Evolutionary conservation across 2,113 vertebrate species (phyloP).

Genomic region (Pardalotus punctatus): DNA sequence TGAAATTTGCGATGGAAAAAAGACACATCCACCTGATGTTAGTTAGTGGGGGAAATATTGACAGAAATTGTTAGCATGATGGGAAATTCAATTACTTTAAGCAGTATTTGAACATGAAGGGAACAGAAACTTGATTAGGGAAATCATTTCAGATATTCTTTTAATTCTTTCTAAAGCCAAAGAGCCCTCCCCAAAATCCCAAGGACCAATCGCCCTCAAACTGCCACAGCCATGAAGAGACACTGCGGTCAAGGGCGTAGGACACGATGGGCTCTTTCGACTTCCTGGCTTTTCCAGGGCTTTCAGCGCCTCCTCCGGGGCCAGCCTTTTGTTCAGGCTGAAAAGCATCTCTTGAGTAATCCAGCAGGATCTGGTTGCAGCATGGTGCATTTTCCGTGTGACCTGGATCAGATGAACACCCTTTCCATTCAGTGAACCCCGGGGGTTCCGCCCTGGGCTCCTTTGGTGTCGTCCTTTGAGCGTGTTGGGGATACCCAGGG

Average conservation of each 20-base stretch:
- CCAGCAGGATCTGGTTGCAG: not conserved
- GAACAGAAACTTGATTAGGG: constrained; percentile 53
- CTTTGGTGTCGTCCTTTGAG: not conserved
- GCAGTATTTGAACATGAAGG: constrained; percentile 41
- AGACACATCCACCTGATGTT: constrained; percentile 50
- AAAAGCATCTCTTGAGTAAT: not conserved
- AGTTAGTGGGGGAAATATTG: constrained; percentile 36
- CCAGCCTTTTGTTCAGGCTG: not conserved
- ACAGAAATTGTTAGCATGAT: constrained; percentile 55
- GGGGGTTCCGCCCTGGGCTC: not conserved
- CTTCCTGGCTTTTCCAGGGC: not conserved
- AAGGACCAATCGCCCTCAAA: not conserved
- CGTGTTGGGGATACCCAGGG: not conserved
- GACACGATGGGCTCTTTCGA: not conserved
- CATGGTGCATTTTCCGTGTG: not conserved
- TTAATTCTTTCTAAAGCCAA: constrained; percentile 37
- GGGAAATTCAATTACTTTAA: constrained; percentile 66
- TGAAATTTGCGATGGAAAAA: constrained; percentile 56
- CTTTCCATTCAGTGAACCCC: not conserved
- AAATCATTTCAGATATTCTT: constrained; percentile 57
- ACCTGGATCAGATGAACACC: not conserved
- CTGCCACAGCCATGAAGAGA: not conserved
- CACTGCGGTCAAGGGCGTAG: not conserved
- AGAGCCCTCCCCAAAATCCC: not conserved
- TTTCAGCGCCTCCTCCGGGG: not conserved